phyloP scores from a whole-genome alignment of 2,797 vertebrate species.

The Morus bassanus region DNA sequence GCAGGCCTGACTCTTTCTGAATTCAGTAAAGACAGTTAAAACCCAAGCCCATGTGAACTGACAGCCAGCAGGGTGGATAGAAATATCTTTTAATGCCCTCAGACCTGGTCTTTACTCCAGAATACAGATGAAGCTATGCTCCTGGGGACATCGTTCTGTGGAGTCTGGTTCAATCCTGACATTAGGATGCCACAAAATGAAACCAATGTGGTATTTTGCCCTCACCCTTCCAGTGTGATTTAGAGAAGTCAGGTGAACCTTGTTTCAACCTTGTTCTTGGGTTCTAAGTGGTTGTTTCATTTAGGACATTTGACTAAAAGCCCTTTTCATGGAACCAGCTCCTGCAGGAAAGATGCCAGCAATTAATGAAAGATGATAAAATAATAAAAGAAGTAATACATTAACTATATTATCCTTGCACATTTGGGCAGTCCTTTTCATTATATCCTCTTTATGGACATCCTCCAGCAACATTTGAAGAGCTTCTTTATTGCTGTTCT shows the following conservation, averaged over 20 bases:
- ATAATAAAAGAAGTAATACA: conserved; percentile 82
- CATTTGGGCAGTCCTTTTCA: conserved; percentile 73
- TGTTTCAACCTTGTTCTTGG: conserved; percentile 70
- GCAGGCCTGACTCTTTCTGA: neutral
- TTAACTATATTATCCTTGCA: conserved; percentile 74
- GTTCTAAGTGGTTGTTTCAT: conserved; percentile 73
- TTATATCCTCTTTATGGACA: conserved; percentile 74
- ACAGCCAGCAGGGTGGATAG: neutral
- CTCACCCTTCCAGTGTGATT: conserved; percentile 30
- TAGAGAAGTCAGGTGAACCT: conserved; percentile 68
- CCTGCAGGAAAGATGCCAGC: conserved; percentile 73
- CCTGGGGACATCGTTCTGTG: neutral
- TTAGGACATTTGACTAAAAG: conserved; percentile 79
- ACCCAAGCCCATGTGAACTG: neutral
- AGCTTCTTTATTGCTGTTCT: conserved; percentile 67
- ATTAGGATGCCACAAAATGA: neutral
- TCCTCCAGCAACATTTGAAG: conserved; percentile 64
- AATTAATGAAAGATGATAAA: conserved; percentile 81
- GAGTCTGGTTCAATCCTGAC: neutral
- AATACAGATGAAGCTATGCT: neutral
- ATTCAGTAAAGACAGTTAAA: neutral
- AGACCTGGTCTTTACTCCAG: neutral
- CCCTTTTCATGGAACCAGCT: conserved; percentile 65
- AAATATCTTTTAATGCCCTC: neutral
- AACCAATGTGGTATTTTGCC: neutral